Percentiles rank a stretch among this genome's conserved stretches.
Conservation (phyloP, 2,113 vertebrate genomes). For the Tragelaphus scriptus region DNA sequence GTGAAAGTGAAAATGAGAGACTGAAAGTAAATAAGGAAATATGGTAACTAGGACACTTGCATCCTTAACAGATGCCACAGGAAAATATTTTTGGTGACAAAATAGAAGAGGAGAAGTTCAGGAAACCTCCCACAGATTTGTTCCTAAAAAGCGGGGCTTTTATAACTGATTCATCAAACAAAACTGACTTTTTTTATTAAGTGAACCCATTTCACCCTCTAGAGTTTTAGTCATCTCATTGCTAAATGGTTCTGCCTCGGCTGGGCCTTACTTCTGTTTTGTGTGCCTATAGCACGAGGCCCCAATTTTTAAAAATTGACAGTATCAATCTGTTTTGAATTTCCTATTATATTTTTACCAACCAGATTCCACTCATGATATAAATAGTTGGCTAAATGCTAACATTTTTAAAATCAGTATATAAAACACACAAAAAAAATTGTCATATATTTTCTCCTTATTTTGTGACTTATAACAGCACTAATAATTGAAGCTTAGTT, state of each 20-base stretch:
- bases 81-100: background rate
- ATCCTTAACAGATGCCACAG: background rate
- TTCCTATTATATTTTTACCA: background rate
- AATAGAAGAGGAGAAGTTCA: background rate
- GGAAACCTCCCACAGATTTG: background rate
- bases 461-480: background rate
- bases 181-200: background rate
- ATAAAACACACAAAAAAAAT: background rate
- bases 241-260: background rate
- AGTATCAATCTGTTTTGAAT: background rate
- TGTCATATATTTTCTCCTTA: background rate
- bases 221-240: background rate
- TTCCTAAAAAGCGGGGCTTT: background rate
- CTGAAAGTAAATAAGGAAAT: background rate
- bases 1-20: background rate
- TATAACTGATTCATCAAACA: background rate
- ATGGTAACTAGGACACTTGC: background rate
- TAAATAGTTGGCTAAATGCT: background rate
- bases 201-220: background rate
- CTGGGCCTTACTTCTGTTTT: background rate
- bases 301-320: background rate
- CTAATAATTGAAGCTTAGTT: background rate
- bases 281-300: background rate
- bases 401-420: background rate
- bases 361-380: background rate